Conservation (phyloP, 2,888 invertebrate species). For the Acanthopleura granulata region DNA sequence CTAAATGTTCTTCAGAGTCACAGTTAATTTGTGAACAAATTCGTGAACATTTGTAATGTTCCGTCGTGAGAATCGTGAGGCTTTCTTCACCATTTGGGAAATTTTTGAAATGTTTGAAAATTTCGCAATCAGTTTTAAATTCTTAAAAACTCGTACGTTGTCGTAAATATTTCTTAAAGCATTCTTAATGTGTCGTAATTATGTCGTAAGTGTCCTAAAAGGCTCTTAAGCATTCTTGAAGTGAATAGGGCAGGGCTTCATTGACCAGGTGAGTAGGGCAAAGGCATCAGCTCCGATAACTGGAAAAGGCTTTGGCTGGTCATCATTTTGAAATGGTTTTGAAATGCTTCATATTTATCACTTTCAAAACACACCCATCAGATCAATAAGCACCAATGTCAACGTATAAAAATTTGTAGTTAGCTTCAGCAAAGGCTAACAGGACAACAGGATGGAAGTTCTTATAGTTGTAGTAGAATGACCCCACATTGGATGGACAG, state of each 20-base stretch:
- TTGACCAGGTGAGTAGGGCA: conserved; percentile 23
- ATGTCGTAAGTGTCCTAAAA: too few relatives aligned
- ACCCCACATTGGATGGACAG: conserved; percentile 4
- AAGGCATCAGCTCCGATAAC: conserved; percentile 23
- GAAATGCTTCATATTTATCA: conserved; percentile 18
- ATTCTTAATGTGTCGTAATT: too few relatives aligned
- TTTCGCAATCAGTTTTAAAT: too few relatives aligned
- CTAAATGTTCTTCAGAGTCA: too few relatives aligned
- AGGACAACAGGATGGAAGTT: conserved; percentile 20
- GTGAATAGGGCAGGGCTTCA: conserved; percentile 24
- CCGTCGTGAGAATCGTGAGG: too few relatives aligned
- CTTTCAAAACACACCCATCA: conserved; percentile 17
- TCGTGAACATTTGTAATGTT: too few relatives aligned
- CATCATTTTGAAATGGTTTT: conserved; percentile 23
- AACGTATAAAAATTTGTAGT: conserved; percentile 18
- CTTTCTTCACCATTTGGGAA: too few relatives aligned
- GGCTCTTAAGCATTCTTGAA: too few relatives aligned
- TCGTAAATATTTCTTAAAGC: too few relatives aligned
- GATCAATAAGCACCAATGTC: conserved; percentile 8
- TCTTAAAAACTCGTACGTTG: too few relatives aligned
- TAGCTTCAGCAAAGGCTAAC: conserved; percentile 15
- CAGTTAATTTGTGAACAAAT: too few relatives aligned
- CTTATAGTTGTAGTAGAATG: conserved; percentile 23
- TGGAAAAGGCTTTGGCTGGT: conserved; percentile 17
- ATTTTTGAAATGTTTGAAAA: too few relatives aligned